phyloP scores from a whole-genome alignment of 1,140 invertebrate genomes.

The Halictus rubicundus region DNA sequence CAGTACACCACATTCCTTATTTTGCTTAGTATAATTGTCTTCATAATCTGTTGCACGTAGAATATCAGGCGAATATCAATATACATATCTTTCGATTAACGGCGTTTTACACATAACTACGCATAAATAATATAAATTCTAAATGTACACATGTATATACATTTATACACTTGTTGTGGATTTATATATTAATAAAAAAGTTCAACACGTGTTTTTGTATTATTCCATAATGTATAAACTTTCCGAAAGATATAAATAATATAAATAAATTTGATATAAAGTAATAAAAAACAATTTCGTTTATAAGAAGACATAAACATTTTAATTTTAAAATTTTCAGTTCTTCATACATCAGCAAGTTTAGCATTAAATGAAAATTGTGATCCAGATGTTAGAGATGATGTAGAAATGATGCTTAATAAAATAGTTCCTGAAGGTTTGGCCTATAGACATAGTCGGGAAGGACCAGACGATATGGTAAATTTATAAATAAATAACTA shows the following conservation, averaged over 20 bases:
- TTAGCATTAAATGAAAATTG: slow-evolving; percentile 98
- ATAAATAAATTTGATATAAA: background rate
- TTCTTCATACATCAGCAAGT: slow-evolving; percentile 98
- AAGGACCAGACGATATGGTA: slow-evolving; percentile 99
- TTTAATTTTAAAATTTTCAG: slow-evolving; percentile 83
- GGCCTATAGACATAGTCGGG: slow-evolving; percentile 96
- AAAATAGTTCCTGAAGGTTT: slow-evolving; percentile 98
- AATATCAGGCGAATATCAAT: background rate
- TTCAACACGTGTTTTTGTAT: background rate
- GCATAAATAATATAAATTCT: background rate
- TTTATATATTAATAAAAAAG: background rate
- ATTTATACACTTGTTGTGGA: background rate
- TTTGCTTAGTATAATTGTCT: background rate
- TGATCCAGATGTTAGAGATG: slow-evolving; percentile 97
- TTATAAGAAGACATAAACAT: background rate
- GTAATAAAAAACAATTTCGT: slow-evolving; percentile 5
- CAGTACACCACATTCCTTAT: background rate
- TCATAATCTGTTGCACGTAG: background rate
- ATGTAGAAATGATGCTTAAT: slow-evolving; percentile 99
- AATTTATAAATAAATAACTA: slow-evolving; percentile 62
- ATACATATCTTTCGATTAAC: background rate
- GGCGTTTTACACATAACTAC: background rate
- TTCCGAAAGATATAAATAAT: too few relatives aligned
- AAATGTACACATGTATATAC: background rate
- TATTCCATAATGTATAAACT: too few relatives aligned